Evolutionary conservation across 2,888 invertebrate species (phyloP).

Genomic region (Epinotia bilunana): DNA sequence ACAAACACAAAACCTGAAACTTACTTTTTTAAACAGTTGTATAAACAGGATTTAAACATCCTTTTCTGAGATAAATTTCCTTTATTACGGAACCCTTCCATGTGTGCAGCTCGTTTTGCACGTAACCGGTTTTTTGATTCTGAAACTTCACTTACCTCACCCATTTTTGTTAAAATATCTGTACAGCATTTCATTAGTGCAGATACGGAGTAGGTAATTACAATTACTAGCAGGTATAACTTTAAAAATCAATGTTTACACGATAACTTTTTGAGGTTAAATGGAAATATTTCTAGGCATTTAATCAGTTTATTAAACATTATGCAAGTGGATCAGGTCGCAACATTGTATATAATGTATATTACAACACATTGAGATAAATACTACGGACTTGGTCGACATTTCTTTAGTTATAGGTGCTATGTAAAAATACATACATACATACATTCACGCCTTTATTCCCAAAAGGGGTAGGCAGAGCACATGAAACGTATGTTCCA

Average conservation of each 20-base stretch:
- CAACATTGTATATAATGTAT: neutral
- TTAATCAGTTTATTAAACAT: constrained; percentile 4
- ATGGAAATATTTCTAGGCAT: constrained; percentile 1
- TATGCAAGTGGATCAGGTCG: constrained; percentile 16
- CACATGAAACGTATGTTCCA: no score
- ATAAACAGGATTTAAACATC: neutral
- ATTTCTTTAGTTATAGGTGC: neutral
- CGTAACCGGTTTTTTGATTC: neutral
- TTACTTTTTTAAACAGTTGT: no score
- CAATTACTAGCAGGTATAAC: neutral
- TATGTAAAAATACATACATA: neutral
- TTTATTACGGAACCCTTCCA: neutral
- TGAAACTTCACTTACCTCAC: neutral
- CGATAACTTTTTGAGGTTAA: neutral
- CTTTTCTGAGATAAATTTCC: neutral
- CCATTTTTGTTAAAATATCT: neutral
- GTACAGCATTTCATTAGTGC: constrained; percentile 1
- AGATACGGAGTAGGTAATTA: neutral
- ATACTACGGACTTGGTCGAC: neutral
- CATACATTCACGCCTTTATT: no score
- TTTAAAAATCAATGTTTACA: constrained; percentile 11
- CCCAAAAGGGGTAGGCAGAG: no score
- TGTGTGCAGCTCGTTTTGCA: neutral
- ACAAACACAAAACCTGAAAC: neutral
- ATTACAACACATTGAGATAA: neutral